These are phyloP conservation scores for Copidosoma aretas DNA, from an alignment of 2,888 invertebrate species.

Conservation along the genomic window DNA sequence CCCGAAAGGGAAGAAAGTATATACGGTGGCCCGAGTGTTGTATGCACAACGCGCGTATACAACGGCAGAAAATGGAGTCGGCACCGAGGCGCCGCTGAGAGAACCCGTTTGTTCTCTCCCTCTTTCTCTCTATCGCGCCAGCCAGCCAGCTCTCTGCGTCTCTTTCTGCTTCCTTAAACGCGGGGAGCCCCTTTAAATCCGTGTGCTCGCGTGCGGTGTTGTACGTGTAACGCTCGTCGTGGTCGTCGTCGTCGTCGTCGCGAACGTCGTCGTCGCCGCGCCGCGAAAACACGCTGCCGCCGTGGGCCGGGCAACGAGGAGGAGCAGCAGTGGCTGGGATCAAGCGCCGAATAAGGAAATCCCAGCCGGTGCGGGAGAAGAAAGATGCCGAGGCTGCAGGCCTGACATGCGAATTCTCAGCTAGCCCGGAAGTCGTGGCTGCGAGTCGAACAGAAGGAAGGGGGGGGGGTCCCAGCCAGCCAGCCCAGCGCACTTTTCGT, in stretches of 20 bases:
- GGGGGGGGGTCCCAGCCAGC: no score
- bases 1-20: slow-evolving; percentile 11
- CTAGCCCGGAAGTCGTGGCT: no score
- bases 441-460: no score
- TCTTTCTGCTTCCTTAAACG: slow-evolving; percentile 1
- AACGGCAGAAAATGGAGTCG: slow-evolving; percentile 57
- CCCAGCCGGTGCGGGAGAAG: no score
- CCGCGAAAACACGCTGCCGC: neutral
- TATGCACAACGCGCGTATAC: slow-evolving; percentile 27
- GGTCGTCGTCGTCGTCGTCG: no score
- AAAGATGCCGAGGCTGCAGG: no score
- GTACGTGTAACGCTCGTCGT: neutral
- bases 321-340: no score
- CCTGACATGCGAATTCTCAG: no score
- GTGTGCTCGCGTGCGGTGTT: slow-evolving; percentile 25
- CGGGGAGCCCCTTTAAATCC: slow-evolving; percentile 28
- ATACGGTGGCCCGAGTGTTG: slow-evolving; percentile 38
- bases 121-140: slow-evolving; percentile 14
- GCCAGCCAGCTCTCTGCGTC: slow-evolving; percentile 6
- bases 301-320: no score
- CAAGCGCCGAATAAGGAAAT: no score
- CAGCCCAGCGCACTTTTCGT: no score
- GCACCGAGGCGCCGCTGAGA: slow-evolving; percentile 17
- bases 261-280: slow-evolving; percentile 36
- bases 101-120: neutral